A percentile compares a stretch with the other conserved stretches of the same genome.
Conservation (phyloP, 2,797 vertebrate species). For the Alfaro cultratus region DNA sequence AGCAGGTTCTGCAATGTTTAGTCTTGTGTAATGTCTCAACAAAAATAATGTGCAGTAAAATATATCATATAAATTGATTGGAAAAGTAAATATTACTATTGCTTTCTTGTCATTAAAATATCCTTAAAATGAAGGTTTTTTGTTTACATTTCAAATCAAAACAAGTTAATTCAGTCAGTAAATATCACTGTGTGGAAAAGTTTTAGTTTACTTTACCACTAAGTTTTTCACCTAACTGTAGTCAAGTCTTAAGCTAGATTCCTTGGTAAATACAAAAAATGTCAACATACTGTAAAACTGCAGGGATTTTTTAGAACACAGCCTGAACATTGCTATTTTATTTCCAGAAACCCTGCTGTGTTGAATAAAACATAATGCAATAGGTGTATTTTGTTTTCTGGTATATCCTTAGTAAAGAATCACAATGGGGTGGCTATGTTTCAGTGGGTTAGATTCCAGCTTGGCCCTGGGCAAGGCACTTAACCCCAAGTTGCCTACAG, state of each 20-base stretch:
- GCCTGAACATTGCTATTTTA: background rate
- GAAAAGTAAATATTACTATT: background rate
- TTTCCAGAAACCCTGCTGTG: background rate
- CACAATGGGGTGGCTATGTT: background rate
- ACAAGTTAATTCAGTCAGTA: background rate
- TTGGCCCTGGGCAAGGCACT: conserved; percentile 1
- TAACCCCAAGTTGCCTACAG: background rate
- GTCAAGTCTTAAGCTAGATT: background rate
- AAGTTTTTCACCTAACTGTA: background rate
- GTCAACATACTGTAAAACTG: background rate
- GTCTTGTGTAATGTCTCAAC: background rate
- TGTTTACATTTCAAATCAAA: background rate
- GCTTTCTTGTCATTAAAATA: background rate
- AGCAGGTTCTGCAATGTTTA: background rate
- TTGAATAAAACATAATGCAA: background rate
- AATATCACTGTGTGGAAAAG: background rate
- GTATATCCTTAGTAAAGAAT: conserved; percentile 4
- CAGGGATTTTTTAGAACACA: background rate
- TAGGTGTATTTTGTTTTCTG: background rate
- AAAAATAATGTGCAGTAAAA: background rate
- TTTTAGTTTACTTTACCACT: background rate
- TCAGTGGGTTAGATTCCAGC: background rate
- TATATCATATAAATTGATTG: background rate
- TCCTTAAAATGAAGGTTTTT: background rate
- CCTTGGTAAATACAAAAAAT: background rate